Evolutionary conservation across 2,113 vertebrate genomes (phyloP).

Genomic region (Microtus montanus): DNA sequence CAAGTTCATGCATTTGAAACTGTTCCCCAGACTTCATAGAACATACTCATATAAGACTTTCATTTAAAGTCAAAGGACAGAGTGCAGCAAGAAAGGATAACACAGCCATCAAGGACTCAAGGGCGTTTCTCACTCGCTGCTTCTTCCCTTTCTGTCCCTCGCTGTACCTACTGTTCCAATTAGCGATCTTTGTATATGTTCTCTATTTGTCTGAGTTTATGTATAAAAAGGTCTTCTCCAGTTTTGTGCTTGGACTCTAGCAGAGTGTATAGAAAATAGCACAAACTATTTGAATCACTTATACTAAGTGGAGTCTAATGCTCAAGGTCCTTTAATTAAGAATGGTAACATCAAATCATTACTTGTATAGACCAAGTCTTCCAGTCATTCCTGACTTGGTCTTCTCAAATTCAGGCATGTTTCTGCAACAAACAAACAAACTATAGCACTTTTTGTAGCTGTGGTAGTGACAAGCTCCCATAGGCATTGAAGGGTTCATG

Average conservation of each 20-base stretch:
- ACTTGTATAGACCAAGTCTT: neutral
- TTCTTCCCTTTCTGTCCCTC: neutral
- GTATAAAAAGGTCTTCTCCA: neutral
- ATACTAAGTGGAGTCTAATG: neutral
- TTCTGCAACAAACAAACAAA: neutral
- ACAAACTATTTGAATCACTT: neutral
- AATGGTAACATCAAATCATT: neutral
- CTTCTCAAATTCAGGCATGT: constrained; percentile 7
- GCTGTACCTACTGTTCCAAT: neutral
- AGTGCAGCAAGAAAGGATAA: neutral
- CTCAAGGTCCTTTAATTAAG: constrained; percentile 6
- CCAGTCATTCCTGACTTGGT: neutral
- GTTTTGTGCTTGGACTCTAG: constrained; percentile 30
- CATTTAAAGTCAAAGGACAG: neutral
- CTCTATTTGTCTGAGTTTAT: neutral
- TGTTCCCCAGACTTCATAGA: neutral
- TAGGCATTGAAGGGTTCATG: neutral
- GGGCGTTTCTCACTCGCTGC: neutral
- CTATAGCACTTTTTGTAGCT: neutral
- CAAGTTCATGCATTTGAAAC: neutral
- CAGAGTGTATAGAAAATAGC: neutral
- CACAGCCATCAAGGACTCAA: neutral
- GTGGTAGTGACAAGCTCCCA: too few relatives aligned
- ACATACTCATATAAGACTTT: neutral
- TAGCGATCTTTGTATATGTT: neutral